phyloP scores from a whole-genome alignment of 2,797 vertebrate species.

The Falco cherrug region DNA sequence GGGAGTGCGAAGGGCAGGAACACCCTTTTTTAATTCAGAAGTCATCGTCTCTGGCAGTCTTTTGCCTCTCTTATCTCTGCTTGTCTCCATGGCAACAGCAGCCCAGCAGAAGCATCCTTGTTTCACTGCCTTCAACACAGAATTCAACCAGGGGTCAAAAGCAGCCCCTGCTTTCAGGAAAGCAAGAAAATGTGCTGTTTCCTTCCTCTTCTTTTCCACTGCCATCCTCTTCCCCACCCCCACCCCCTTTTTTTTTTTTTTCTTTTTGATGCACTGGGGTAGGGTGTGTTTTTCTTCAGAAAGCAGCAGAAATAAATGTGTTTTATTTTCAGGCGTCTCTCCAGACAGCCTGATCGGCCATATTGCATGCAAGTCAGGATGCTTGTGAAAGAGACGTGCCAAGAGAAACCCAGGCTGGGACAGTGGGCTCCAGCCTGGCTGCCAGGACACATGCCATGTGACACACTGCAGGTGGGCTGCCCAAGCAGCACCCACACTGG shows the following conservation, averaged over 20 bases:
- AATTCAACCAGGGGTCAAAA: conserved; percentile 63
- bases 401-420: background rate
- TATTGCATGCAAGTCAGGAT: fast-evolving
- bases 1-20: background rate
- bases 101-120: conserved; percentile 48
- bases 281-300: background rate
- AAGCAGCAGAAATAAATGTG: background rate
- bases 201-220: background rate
- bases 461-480: background rate
- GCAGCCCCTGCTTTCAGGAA: background rate
- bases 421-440: background rate
- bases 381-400: background rate
- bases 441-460: background rate
- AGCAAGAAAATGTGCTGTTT: background rate
- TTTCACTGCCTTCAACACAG: background rate
- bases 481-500: background rate
- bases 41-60: conserved; percentile 59
- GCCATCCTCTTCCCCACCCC: background rate
- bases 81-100: conserved; percentile 78
- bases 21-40: conserved; percentile 64
- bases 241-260: fast-evolving
- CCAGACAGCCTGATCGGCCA: background rate
- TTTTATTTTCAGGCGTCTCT: background rate
- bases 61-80: conserved; percentile 75
- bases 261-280: background rate